Evolutionary conservation across 2,888 invertebrate species (phyloP), one percentile per base, ranked within the genome.

Genomic region (Epinotia demarniana): DNA sequence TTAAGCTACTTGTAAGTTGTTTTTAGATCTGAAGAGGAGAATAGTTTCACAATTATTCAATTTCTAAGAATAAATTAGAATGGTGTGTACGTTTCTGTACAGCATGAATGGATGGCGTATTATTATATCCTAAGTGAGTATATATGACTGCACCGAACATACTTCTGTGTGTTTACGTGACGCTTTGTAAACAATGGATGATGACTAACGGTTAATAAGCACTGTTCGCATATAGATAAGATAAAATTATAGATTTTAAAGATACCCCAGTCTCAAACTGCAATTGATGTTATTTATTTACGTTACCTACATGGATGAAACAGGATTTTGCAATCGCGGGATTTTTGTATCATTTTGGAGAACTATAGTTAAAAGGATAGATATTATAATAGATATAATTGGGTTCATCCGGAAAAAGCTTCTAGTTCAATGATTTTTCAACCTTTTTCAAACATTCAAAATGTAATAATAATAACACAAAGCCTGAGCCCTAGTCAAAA

Each of bases 191-290:
- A 58, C 69, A 60, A 69, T n/a, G n/a, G 43, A 23, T 46, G 68
- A 57, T 68, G 68, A 43, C 55, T 43, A 68, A 68, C n/a, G 23
- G 19, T 43, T 46, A 19, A n/a, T 39, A 33, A 19, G 66, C 27
- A 66, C 16, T 66, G 58, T 58, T 19, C 2, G n/a, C 60, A n/a
- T 27, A 43, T 49, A 60, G 66, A 66, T 73, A 66, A 66, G 72
- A 72, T 72, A 72, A 39, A 39, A 39, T 39, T 39, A 39, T 39
- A 70, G 49, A 60, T 70, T 61, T n/a, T n/a, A n/a, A 49, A 60
- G 46, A 60, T 58, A 27, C 33, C 4, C 13, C 46, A 63, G 19
- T 39, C n/a, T 39, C 1, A 67, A 66, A 53, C 57, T 23, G 3
- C 19, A 53, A 67, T 67, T 53, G 53, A 55, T 13, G 39, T 11